Evolutionary conservation across 2,888 invertebrate genomes (phyloP).

Genomic region (Conus canariensis): DNA sequence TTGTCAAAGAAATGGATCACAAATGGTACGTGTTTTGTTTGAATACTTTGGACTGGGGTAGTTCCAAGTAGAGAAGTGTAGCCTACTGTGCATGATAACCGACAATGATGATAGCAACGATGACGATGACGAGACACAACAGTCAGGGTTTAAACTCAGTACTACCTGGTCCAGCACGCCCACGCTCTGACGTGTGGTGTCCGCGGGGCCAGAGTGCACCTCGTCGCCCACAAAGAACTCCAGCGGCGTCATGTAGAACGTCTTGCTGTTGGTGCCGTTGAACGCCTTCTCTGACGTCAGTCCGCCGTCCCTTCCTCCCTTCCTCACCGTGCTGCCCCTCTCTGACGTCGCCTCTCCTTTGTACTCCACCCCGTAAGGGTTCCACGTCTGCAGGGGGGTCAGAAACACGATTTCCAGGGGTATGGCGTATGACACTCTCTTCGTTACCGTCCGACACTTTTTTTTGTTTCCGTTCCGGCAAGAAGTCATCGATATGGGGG

Average conservation of each 20-base stretch:
- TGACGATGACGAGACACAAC: too few species aligned
- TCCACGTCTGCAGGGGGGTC: slow-evolving; percentile 71
- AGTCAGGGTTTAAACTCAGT: too few species aligned
- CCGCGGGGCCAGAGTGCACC: slow-evolving; percentile 52
- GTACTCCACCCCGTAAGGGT: slow-evolving; percentile 62
- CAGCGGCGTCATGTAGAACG: slow-evolving; percentile 58
- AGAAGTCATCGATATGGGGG: slow-evolving; percentile 52
- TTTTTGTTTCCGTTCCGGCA: slow-evolving; percentile 52
- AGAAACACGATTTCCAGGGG: slow-evolving; percentile 70
- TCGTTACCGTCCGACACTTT: slow-evolving; percentile 44
- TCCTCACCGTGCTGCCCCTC: slow-evolving; percentile 27
- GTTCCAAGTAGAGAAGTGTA: too few species aligned
- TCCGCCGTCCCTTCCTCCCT: slow-evolving; percentile 42
- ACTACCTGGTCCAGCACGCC: slow-evolving; percentile 44
- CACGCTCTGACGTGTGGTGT: slow-evolving; percentile 56
- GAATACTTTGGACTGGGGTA: too few species aligned
- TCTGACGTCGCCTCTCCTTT: not conserved
- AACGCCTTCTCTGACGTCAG: slow-evolving; percentile 52
- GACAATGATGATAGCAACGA: too few species aligned
- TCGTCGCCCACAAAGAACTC: slow-evolving; percentile 60
- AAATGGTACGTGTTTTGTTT: too few species aligned
- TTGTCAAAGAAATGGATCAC: too few species aligned
- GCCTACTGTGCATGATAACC: too few species aligned
- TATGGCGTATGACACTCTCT: slow-evolving; percentile 66
- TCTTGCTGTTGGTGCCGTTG: slow-evolving; percentile 56